Evolutionary conservation across 2,797 vertebrate species (phyloP), one percentile per base, ranked within the genome.

Genomic region (Aeoliscus strigatus): DNA sequence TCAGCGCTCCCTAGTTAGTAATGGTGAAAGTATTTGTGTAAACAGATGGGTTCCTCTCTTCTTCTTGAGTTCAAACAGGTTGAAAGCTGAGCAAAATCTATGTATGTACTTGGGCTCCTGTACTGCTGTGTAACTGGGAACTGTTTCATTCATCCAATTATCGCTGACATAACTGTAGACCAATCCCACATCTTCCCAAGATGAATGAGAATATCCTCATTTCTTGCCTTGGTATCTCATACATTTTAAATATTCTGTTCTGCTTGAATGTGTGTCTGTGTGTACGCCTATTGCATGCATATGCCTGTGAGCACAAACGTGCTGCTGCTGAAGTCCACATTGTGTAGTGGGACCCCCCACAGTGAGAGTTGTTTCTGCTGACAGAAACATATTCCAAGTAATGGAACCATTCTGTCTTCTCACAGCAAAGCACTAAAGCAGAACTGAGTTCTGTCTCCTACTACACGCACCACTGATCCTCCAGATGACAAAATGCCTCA

Each of bases 311-410:
- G 27, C 43, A 36, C 62, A 48, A 43, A 53, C 55, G 42, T 37
- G 18, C 18, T 6, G 3, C 3, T 6, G 18, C 18, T 21, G 3
- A 6, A 21, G 18, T 21, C 18, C 32, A 12, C 33, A 45, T 50
- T 25, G 51, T 55, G 55, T 66, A 27, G 25, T 46, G 41, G 39
- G 61, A 60, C 55, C 70, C 46, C 61, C 64, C 34, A 26, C 8
- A 39, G 75, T 23, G 64, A 39, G 32, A 40, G 57, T 65, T 60
- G 75, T 77, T 80, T 83, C 59, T 82, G 84, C 81, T 86, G 82
- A 86, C 80, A 83, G 73, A 72, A 80, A 70, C 75, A 74, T 82
- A 84, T 84, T 82, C 73, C 64, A 77, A 67, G 75, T 87, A 87
- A 85, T 82, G 78, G 70, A 75, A 76, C 46, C 71, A 57, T 49